Evolutionary conservation across 2,888 invertebrate genomes (phyloP), one percentile per base, ranked within the genome.

Genomic region (Caenorhabditis drosophilae): DNA sequence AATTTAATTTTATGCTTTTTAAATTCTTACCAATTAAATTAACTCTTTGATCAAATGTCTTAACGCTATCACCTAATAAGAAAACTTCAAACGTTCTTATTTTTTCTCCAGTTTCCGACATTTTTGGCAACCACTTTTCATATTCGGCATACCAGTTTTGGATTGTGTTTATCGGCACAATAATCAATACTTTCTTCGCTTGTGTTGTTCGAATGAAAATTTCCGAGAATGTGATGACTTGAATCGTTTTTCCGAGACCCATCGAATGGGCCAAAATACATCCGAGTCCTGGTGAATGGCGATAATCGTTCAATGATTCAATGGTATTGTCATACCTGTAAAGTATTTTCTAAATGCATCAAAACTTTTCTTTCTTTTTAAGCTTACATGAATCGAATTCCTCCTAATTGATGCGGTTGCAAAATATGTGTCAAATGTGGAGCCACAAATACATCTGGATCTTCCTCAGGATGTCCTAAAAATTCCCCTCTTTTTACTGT

Each of bases 201-300:
- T 88, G 88, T 0, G 95, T 95, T 84, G 93, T 90, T 50, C 94
- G 87, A 76, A 97, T 88, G 85, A 97, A 94, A 79, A 96, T 90
- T 86, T 98, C 97, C 84, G 92, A 91, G 86, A 98, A 97, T 71
- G 93, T 92, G 55, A 96, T 92, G 56, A 96, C 91, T 77, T 87
- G 87, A 58, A 98, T 87, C 0, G 97, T 98, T 87, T 98, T 98
- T n/a, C 98, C 98, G 26, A 98, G 88, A 1, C 98, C 98, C 98
- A 98, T 98, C 42, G 94, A 94, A 49, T 75, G 87, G 0, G 97
- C 97, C 51, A 98, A 87, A 78, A 98, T 96, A 84, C 97, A 98
- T 15, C 98, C 98, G 85, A 97, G 95, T 12, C 97, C 96, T 59
- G 86, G 85, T 0, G 91, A 91, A 16, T 89, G 90, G 54, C 91